Percentiles rank a stretch among this genome's conserved stretches.
These are phyloP conservation scores for Bacillus rossius DNA, from an alignment of 1,140 invertebrate genomes.

Conservation along the genomic window DNA sequence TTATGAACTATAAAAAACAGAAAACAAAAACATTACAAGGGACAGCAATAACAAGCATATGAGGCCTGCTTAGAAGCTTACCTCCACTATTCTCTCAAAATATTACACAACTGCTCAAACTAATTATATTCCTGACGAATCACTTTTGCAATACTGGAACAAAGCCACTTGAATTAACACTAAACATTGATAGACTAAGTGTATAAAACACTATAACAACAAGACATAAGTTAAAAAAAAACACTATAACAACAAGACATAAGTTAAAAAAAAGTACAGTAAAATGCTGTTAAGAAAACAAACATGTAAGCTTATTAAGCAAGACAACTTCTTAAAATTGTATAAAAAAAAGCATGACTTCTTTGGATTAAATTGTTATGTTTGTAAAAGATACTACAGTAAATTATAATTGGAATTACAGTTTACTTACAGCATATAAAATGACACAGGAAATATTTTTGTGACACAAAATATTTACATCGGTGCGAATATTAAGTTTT, in stretches of 20 bases:
- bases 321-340: too few relatives aligned
- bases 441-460: too few relatives aligned
- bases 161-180: neutral
- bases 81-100: neutral
- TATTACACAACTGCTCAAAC: neutral
- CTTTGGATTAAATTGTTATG: too few relatives aligned
- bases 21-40: constrained; percentile 13
- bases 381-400: too few relatives aligned
- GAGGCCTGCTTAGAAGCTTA: neutral
- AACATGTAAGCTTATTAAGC: too few relatives aligned
- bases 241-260: neutral
- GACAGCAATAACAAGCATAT: neutral
- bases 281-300: too few relatives aligned
- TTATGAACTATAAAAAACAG: constrained; percentile 52
- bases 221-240: constrained; percentile 4
- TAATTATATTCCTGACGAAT: neutral
- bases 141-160: neutral
- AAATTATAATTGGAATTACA: too few relatives aligned
- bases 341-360: too few relatives aligned
- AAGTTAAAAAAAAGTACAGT: neutral
- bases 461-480: too few relatives aligned
- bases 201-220: neutral
- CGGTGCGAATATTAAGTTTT: too few relatives aligned
- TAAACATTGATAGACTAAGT: neutral
- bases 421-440: too few relatives aligned